Evolutionary conservation across 1,140 invertebrate genomes (phyloP), one percentile per base, ranked within the genome.

Genomic region (Contarinia nasturtii): DNA sequence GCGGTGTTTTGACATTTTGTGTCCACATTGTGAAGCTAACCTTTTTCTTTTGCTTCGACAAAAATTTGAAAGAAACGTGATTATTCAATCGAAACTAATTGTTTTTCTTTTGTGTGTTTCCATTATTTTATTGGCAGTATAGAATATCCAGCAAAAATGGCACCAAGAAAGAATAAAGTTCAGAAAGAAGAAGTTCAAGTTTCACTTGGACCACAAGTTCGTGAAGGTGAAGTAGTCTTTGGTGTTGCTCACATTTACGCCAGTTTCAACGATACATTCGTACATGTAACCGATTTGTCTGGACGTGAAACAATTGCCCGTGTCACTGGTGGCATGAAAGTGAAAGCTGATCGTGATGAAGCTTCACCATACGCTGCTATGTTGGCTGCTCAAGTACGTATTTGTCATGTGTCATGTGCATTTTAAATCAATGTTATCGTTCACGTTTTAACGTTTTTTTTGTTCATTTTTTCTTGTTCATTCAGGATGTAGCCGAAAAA

Each of bases 241-340:
- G 96, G 94, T 45, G 94, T 99, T 7, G 95, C 94, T 46, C 96
- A 99, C 68, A 98, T 99, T 59, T 99, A 93, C 66, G 96, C 96
- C 51, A 95, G 90, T 52, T 99, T 98, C 73, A 99, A 99, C 64
- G 96, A 99, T 65, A 99, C 96, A 38, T 99, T 99, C 64, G 96
- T 99, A 7, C 96, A 99, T 71, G 91, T 99, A 34, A 99, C 96
- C 3, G 96, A 99, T 74, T 73, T 98, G 53, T 98, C 95, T 50
- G 96, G 96, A 54, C 82, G 91, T 59, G 94, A 99, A 86, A 99
- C 95, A 2, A 98, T 99, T 60, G 86, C 88, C 48, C 76, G 94
- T 60, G 87, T 99, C 33, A 99, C 96, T 59, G 96, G 96, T 66
- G 96, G 96, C 49, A 99, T 99, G 96, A 98, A 98, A 73, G 96